A percentile compares a stretch with the other conserved stretches of the same genome.
These are phyloP conservation scores for Enhydra lutris DNA, from an alignment of 2,113 vertebrate species.

Conservation along the genomic window DNA sequence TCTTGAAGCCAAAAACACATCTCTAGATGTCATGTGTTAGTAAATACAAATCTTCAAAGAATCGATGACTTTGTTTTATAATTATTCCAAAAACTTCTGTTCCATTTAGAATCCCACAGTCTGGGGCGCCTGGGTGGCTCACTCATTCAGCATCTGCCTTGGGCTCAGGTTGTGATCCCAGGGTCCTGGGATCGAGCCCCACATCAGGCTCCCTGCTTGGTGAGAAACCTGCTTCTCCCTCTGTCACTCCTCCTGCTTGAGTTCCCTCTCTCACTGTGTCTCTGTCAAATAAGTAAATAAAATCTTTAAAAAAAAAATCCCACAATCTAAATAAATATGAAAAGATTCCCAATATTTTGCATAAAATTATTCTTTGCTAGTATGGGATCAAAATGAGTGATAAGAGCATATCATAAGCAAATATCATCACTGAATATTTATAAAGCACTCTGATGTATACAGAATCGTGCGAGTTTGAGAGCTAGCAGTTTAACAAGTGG, in stretches of 20 bases:
- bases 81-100: neutral
- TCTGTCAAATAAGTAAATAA: too few relatives aligned
- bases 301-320: neutral
- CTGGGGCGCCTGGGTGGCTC: too few relatives aligned
- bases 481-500: constrained; percentile 27
- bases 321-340: neutral
- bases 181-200: too few relatives aligned
- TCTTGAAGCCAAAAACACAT: neutral
- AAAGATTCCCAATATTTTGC: neutral
- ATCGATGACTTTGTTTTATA: neutral
- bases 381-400: neutral
- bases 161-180: too few relatives aligned
- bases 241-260: too few relatives aligned
- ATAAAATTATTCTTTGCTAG: neutral
- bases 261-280: too few relatives aligned
- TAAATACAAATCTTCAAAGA: neutral
- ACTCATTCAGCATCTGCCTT: too few relatives aligned
- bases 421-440: constrained; percentile 22
- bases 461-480: constrained; percentile 1
- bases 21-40: neutral
- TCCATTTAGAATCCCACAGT: neutral
- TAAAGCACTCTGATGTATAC: constrained; percentile 23
- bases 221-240: too few relatives aligned
- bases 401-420: neutral
- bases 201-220: too few relatives aligned